These are phyloP conservation scores for Megathymus violae DNA, from an alignment of 1,140 invertebrate genomes.

Conservation along the genomic window DNA sequence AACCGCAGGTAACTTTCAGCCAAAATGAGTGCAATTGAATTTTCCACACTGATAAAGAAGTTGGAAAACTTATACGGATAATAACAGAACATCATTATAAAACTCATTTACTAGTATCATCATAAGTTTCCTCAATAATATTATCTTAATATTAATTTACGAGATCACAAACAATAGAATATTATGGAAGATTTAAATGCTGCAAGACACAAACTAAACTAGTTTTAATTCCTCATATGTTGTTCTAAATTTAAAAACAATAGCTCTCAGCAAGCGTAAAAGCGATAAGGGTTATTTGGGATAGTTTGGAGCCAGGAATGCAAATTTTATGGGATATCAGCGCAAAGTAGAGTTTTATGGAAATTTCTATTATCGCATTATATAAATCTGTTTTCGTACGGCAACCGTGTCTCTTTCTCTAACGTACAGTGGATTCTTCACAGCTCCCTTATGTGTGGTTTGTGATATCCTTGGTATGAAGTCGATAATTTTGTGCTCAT, in stretches of 20 bases:
- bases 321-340: conserved; percentile 34
- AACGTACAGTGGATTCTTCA: conserved; percentile 20
- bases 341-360: conserved; percentile 33
- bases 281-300: conserved; percentile 34
- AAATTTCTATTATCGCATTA: conserved; percentile 32
- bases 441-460: conserved; percentile 7
- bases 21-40: too few relatives aligned
- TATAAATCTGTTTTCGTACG: conserved; percentile 32
- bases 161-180: too few relatives aligned
- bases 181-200: too few relatives aligned
- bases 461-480: not conserved
- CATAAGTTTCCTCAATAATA: too few relatives aligned
- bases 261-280: conserved; percentile 6
- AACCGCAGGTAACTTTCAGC: too few relatives aligned
- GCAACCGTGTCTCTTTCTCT: not conserved
- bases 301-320: conserved; percentile 31
- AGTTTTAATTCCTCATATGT: conserved; percentile 1
- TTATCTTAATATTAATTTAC: too few relatives aligned
- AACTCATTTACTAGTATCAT: too few relatives aligned
- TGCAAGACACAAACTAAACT: not conserved
- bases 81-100: too few relatives aligned
- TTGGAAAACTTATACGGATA: too few relatives aligned
- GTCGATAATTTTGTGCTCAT: not conserved
- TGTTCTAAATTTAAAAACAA: conserved; percentile 29
- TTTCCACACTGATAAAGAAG: too few relatives aligned